Evolutionary conservation across 1,140 invertebrate genomes (phyloP), one percentile per base, ranked within the genome.

Genomic region (Eurosta solidaginis): DNA sequence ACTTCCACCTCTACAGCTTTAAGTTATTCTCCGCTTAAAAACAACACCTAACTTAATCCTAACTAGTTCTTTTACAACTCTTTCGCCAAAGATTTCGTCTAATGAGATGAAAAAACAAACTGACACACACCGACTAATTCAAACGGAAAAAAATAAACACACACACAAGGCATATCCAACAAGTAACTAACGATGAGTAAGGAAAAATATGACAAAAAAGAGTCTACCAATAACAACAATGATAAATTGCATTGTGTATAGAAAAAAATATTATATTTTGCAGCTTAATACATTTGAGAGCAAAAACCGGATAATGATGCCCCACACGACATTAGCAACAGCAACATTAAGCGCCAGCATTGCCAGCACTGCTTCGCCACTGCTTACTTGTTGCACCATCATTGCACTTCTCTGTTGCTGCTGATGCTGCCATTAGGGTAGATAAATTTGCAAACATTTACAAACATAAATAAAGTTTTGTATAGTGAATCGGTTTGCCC

Each of bases 261-360:
- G 59, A n/a, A n/a, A 12, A 68, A 54, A 54, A 68, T 20, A 68
- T 40, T 40, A 36, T 36, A 68, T 36, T 17, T 36, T 68, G 33
- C 33, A 12, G 59, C 17, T n/a, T 40, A 68, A 68, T 68, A 68
- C 33, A 36, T 36, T 68, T 68, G 59, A 36, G 59, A 68, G 59
- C 59, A 68, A 68, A 68, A 68, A 68, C 59, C 59, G 59, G 59
- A 68, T 68, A 68, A 68, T 68, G 33, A 68, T 68, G 59, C 59
- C 59, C 59, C 59, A 68, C 59, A 68, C 59, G 40, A 36, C 59
- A 68, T 25, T 20, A 25, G 2, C 5, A 54, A 27, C 7, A 54
- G 22, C 22, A 12, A 27, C 50, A 54, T 25, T 22, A 52, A 52
- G 20, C 17, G 25, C 20, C 20, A 27, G 20, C 49, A 27, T 1